phyloP scores from a whole-genome alignment of 2,113 vertebrate species.

The Mus musculus region GRCm39 chr1:26663501-26664000 shows the following conservation, averaged over 20 bases:
- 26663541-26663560: not conserved
- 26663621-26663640: not conserved
- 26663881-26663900: not conserved
- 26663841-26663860: not conserved
- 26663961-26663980: not conserved
- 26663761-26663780: not conserved
- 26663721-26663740: not conserved
- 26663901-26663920: not conserved
- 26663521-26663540: too few species aligned
- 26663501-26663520: not conserved
- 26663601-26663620: not conserved
- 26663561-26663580: not conserved
- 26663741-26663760: not conserved
- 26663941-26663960: not conserved
- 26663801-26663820: not conserved
- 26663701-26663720: not conserved
- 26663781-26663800: not conserved
- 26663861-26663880: fast-evolving
- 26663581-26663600: not conserved
- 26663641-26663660: not conserved
- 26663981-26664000: not conserved
- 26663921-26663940: fast-evolving
- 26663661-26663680: not conserved
- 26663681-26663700: not conserved
- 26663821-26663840: not conserved